Percentiles rank a stretch among this genome's conserved stretches.
phyloP scores from a whole-genome alignment of 2,113 vertebrate genomes.

The Phalacrocorax aristotelis region DNA sequence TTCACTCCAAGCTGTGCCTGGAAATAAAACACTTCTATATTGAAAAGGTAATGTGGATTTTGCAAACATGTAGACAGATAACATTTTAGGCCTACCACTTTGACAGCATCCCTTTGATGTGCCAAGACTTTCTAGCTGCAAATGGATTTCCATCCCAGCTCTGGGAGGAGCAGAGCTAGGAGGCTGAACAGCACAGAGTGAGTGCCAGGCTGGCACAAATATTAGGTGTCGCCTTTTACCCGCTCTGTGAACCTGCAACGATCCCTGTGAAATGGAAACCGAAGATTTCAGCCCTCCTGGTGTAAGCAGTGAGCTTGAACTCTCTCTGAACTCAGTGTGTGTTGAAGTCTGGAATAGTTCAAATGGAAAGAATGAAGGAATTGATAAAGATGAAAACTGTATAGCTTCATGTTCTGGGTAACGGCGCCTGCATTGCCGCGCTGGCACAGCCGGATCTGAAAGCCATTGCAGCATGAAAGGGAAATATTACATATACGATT shows the following conservation, averaged over 20 bases:
- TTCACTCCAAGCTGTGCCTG: neutral
- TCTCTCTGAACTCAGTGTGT: conserved; percentile 35
- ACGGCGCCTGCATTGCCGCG: neutral
- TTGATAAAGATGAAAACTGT: conserved; percentile 20
- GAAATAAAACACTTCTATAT: conserved; percentile 18
- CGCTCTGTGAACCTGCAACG: neutral
- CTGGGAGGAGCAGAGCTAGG: neutral
- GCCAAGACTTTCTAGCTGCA: neutral
- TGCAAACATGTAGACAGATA: neutral
- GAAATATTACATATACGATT: neutral
- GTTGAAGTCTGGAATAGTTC: conserved; percentile 38
- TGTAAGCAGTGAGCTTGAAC: conserved; percentile 19
- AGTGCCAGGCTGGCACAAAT: conserved; percentile 18
- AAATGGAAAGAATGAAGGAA: conserved; percentile 28
- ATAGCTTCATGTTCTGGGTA: neutral
- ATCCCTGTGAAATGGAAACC: conserved; percentile 45
- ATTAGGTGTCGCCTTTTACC: neutral
- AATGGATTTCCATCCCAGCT: neutral
- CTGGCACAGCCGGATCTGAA: neutral
- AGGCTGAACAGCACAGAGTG: neutral
- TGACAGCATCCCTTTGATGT: neutral
- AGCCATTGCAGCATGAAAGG: neutral
- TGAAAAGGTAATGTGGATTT: conserved; percentile 16
- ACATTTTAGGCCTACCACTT: neutral
- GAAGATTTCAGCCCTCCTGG: neutral